Evolutionary conservation across 2,888 invertebrate species (phyloP), one percentile per base, ranked within the genome.

Genomic region (Catocala fraxini): DNA sequence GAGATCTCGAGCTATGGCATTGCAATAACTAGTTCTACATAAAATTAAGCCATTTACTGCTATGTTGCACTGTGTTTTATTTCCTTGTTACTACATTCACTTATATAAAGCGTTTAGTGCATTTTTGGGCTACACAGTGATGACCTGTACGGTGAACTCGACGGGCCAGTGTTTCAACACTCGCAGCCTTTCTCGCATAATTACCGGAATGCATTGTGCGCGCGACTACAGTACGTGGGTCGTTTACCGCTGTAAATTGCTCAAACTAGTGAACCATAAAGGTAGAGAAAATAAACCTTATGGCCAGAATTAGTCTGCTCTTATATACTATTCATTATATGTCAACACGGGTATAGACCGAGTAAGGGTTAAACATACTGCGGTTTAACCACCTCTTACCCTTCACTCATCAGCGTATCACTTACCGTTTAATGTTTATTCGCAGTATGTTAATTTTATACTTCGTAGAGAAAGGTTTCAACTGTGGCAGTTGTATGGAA

Each of bases 151-250:
- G 62, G 66, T 63, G 64, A 74, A 69, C 63, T 65, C 55, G 51
- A 58, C 51, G 64, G 66, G 64, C 64, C 71, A 64, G 69, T 82
- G 79, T 86, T 87, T 83, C 79, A 80, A 75, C 68, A 80, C 77
- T 81, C 78, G 80, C 84, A 82, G 84, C 83, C 82, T 88, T 87
- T 87, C 83, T 84, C 83, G 84, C 85, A 88, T 91, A 92, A 93
- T 92, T 89, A 90, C 89, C 84, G 88, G 82, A 88, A 87, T 87
- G 89, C 89, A 93, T 92, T 91, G 91, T 91, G 82, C 79, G 79
- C 65, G 73, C 80, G 71, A 76, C 82, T 83, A 73, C 83, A 83
- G 80, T 83, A 88, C 86, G 88, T 88, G 87, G 81, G 69, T 83
- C 84, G 86, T 85, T 88, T 88, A 85, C 80, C 77, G 73, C 76